Evolutionary conservation across 2,888 invertebrate genomes (phyloP).

Genomic region (Pecten maximus): DNA sequence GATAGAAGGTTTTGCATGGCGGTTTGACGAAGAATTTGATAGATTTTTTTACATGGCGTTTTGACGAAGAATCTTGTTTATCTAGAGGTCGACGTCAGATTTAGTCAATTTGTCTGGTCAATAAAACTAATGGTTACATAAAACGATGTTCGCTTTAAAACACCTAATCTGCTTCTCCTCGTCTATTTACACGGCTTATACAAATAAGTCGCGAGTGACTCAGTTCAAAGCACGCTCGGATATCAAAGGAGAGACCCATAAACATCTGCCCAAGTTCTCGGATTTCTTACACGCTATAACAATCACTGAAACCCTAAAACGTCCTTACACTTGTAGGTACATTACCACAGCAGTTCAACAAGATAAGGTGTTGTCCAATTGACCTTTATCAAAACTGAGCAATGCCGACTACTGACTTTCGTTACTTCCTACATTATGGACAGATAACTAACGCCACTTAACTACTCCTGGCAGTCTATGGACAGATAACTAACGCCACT

Average conservation of each 20-base stretch:
- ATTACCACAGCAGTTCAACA: background rate
- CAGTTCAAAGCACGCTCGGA: background rate
- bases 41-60: background rate
- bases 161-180: background rate
- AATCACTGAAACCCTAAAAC: background rate
- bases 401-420: background rate
- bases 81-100: background rate
- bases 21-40: no score
- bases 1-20: background rate
- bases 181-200: background rate
- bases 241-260: conserved; percentile 4
- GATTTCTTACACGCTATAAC: background rate
- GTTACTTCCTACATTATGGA: no score
- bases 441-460: no score
- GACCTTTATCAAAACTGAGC: background rate
- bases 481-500: no score
- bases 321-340: background rate
- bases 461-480: no score
- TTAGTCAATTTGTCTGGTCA: background rate
- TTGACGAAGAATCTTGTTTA: background rate
- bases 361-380: background rate
- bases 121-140: background rate
- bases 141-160: background rate
- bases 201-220: background rate
- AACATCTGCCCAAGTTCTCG: background rate